A percentile compares a stretch with the other conserved stretches of the same genome.
Conservation (phyloP, 1,140 invertebrate genomes). For the Ips typographus region DNA sequence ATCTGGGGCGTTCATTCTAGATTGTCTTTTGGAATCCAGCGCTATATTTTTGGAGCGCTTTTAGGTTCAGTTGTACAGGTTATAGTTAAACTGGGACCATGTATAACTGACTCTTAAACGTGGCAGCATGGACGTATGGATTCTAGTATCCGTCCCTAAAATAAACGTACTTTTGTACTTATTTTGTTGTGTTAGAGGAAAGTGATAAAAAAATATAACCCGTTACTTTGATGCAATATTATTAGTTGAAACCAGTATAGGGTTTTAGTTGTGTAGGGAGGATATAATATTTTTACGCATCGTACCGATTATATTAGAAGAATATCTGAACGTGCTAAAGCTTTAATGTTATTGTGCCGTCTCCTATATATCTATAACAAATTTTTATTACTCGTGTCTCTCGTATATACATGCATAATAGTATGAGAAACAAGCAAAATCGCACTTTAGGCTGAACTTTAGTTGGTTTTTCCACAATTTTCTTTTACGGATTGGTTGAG, state of each 20-base stretch:
- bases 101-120: no score
- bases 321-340: conserved; percentile 28
- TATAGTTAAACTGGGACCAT: no score
- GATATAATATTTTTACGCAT: conserved; percentile 30
- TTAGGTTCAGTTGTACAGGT: no score
- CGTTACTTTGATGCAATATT: conserved; percentile 33
- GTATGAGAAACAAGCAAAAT: no score
- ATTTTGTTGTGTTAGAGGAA: conserved; percentile 25
- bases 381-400: conserved; percentile 21
- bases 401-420: not conserved
- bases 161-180: conserved; percentile 23
- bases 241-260: conserved; percentile 18
- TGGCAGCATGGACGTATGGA: not conserved
- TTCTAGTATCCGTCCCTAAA: not conserved
- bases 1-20: not conserved
- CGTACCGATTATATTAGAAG: conserved; percentile 28
- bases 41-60: no score
- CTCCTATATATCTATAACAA: conserved; percentile 9
- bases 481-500: no score
- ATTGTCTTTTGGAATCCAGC: no score
- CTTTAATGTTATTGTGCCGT: conserved; percentile 36
- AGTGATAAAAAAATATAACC: conserved; percentile 25
- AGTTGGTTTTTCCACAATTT: no score
- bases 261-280: conserved; percentile 26
- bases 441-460: no score